A percentile compares a stretch with the other conserved stretches of the same genome.
Conservation (phyloP, 2,113 vertebrate genomes). For the Panthera uncia region DNA sequence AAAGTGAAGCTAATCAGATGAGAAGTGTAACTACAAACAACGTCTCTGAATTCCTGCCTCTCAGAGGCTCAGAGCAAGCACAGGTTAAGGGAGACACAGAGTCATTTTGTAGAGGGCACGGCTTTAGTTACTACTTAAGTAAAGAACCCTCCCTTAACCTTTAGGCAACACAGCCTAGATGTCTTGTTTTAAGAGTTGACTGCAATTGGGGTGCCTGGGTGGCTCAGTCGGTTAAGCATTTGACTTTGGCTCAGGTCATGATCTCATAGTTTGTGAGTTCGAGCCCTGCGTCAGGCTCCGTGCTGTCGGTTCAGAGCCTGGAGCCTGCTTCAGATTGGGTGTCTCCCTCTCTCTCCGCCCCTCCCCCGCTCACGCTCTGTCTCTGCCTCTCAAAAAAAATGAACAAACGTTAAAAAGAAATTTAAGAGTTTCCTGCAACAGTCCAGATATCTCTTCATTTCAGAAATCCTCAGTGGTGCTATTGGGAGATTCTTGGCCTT, state of each 20-base stretch:
- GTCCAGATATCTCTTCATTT: not conserved
- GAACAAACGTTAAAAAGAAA: too few relatives aligned
- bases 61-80: not conserved
- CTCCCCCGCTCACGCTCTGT: too few relatives aligned
- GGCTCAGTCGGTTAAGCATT: too few relatives aligned
- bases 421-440: not conserved
- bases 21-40: not conserved
- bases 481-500: constrained; percentile 39
- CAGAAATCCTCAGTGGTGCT: not conserved
- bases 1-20: not conserved
- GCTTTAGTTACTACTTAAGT: not conserved
- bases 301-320: too few relatives aligned
- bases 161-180: not conserved
- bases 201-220: not conserved
- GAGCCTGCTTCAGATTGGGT: too few relatives aligned
- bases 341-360: too few relatives aligned
- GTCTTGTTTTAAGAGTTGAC: not conserved
- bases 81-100: not conserved
- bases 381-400: too few relatives aligned
- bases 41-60: not conserved
- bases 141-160: not conserved
- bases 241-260: too few relatives aligned
- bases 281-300: too few relatives aligned
- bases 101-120: not conserved
- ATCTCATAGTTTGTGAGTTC: too few relatives aligned